Evolutionary conservation across 2,888 invertebrate species (phyloP), one percentile per base, ranked within the genome.

Genomic region (Euclidia mi): DNA sequence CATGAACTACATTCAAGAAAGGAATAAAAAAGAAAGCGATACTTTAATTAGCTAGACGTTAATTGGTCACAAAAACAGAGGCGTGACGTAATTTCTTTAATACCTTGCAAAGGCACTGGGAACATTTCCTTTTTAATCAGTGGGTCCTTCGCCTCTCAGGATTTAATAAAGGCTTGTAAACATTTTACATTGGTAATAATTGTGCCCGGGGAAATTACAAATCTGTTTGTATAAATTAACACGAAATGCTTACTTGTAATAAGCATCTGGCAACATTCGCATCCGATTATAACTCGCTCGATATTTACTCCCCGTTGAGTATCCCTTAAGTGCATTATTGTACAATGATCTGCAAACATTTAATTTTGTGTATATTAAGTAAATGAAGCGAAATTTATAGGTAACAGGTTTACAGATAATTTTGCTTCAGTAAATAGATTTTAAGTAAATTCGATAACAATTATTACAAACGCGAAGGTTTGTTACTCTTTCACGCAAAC

Each of bases 131-230:
- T 85, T 87, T 89, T 84, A 87, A 88, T 85, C 84, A 82, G 79
- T 65, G 74, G 55, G 81, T 56, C 81, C 78, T 76, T 80, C 63
- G 65, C 73, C 71, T 78, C 71, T 67, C 79, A 56, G 81, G 84
- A 88, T 91, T 92, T 89, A 91, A 91, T 92, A 90, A 90, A 88
- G 81, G 78, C 76, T 70, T 72, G 82, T 81, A 86, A 89, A 88
- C 85, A 88, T 84, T 89, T 88, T 79, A 89, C 88, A 88, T n/a
- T n/a, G n/a, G n/a, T n/a, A n/a, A n/a, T n/a, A n/a, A n/a, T n/a
- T n/a, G n/a, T n/a, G n/a, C n/a, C n/a, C n/a, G n/a, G n/a, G n/a
- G n/a, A n/a, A n/a, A n/a, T n/a, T n/a, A n/a, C n/a, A n/a, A n/a
- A n/a, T n/a, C 84, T 81, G 82, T 82, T 85, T 82, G 79, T 82